Evolutionary conservation across 1,140 invertebrate genomes (phyloP).

Genomic region (Cyclina sinensis): DNA sequence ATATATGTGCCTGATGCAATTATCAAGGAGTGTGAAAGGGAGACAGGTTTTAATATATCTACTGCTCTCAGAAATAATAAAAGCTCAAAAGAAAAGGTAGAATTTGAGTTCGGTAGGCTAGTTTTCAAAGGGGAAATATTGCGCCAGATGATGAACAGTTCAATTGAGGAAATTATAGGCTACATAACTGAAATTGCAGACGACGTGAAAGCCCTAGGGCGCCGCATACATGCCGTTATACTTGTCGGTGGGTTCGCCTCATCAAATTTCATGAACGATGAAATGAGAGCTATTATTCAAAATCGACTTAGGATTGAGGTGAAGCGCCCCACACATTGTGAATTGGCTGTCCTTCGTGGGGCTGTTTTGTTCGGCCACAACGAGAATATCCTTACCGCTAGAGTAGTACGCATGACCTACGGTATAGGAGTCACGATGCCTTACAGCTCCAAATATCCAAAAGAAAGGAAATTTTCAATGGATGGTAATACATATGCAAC

Average conservation of each 20-base stretch:
- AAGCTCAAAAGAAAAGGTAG: background rate
- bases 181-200: background rate
- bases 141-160: background rate
- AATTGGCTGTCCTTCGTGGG: constrained; percentile 9
- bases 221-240: background rate
- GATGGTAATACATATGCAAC: constrained; percentile 2
- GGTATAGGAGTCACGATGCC: background rate
- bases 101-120: background rate
- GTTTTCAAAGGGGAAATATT: background rate
- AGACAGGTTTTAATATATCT: background rate
- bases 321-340: background rate
- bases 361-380: constrained; percentile 40
- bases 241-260: constrained; percentile 31
- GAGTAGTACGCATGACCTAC: constrained; percentile 30
- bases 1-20: background rate
- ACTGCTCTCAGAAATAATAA: background rate
- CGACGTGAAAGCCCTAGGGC: background rate
- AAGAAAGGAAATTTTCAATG: constrained; percentile 15
- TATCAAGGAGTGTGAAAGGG: background rate
- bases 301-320: background rate
- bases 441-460: background rate
- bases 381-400: background rate
- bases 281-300: background rate
- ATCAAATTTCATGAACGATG: constrained; percentile 9
- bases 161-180: background rate